Evolutionary conservation across 2,797 vertebrate genomes (phyloP).

Genomic region (Lepidocolaptes lacrymiger): DNA sequence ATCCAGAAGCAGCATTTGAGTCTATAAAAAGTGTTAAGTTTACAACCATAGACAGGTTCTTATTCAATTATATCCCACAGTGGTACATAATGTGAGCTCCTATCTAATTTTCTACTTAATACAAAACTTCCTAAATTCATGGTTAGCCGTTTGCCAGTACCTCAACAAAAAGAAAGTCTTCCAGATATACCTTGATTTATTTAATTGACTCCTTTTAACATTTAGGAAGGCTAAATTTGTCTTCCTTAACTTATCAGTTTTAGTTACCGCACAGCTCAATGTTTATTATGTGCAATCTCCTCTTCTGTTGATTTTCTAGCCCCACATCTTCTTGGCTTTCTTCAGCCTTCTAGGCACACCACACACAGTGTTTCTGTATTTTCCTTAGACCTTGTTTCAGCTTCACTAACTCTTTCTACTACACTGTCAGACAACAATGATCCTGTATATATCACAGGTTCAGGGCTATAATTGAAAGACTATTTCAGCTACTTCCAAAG

Average conservation of each 20-base stretch:
- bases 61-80: neutral
- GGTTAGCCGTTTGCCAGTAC: neutral
- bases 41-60: neutral
- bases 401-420: neutral
- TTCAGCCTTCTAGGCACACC: neutral
- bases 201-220: neutral
- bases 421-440: accelerated
- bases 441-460: neutral
- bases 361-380: neutral
- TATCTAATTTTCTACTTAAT: neutral
- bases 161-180: neutral
- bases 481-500: neutral
- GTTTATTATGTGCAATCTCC: neutral
- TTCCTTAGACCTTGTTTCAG: neutral
- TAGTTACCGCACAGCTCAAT: neutral
- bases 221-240: neutral
- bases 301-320: neutral
- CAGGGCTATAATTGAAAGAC: neutral
- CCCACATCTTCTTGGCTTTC: neutral
- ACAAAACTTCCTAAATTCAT: neutral
- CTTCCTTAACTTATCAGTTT: neutral
- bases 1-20: neutral
- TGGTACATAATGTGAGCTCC: neutral
- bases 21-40: neutral
- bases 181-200: neutral